phyloP scores from a whole-genome alignment of 2,113 vertebrate genomes.

The Hippocampus abdominalis region DNA sequence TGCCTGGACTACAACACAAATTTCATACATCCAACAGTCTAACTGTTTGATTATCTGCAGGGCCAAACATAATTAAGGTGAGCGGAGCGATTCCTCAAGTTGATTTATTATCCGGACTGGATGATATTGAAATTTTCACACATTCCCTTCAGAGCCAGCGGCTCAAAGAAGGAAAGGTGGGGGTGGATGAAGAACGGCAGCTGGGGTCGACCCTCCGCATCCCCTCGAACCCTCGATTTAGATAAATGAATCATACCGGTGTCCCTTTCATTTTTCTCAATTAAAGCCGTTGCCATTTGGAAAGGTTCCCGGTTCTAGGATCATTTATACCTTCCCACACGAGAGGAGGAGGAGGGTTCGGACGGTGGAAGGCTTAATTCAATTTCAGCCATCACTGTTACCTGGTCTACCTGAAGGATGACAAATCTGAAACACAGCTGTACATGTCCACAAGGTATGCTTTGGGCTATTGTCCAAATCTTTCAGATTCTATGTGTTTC shows the following conservation, averaged over 20 bases:
- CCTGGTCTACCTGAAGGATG: constrained; percentile 9
- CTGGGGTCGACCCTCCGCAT: constrained; percentile 29
- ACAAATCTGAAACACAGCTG: neutral
- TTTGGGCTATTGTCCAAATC: too few relatives aligned
- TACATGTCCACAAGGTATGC: too few relatives aligned
- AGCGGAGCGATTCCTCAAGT: constrained; percentile 62
- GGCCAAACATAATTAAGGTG: constrained; percentile 66
- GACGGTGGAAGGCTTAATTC: constrained; percentile 52
- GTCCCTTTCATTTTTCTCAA: constrained; percentile 68
- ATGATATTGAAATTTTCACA: constrained; percentile 65
- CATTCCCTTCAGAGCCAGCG: constrained; percentile 49
- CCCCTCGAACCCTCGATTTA: constrained; percentile 37
- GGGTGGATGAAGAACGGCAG: constrained; percentile 37
- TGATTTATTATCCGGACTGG: constrained; percentile 64
- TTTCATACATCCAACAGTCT: constrained; percentile 29
- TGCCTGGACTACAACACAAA: constrained; percentile 15
- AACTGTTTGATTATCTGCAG: constrained; percentile 22
- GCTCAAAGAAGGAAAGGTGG: constrained; percentile 18
- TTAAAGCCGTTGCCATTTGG: constrained; percentile 68
- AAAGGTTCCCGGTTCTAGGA: constrained; percentile 58
- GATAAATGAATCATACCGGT: constrained; percentile 62
- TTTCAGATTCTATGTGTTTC: too few relatives aligned
- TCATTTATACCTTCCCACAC: constrained; percentile 67
- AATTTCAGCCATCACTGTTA: constrained; percentile 53
- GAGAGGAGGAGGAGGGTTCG: constrained; percentile 28